Conservation (phyloP, 2,888 invertebrate genomes). For the Platerodrilus igneus region DNA sequence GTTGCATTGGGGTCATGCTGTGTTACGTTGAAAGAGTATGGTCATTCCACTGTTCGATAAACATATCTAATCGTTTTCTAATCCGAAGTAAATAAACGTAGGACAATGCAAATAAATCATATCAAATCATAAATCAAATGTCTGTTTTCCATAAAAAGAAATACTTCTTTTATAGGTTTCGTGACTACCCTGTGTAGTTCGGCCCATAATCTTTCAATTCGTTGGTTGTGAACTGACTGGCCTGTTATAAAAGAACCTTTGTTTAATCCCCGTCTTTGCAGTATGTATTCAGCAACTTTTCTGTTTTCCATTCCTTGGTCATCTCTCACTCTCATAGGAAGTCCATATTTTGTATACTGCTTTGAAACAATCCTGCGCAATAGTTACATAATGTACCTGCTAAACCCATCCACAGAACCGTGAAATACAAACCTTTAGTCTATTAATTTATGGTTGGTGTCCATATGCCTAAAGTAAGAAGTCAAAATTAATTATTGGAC, state of each 20-base stretch:
- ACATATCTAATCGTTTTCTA: slow-evolving; percentile 3
- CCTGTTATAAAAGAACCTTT: slow-evolving; percentile 15
- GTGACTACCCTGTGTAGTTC: slow-evolving; percentile 13
- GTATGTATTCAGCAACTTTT: slow-evolving; percentile 12
- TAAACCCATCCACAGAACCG: slow-evolving; percentile 12
- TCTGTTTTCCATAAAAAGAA: slow-evolving; percentile 4
- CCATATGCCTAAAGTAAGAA: slow-evolving; percentile 15
- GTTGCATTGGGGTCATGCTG: slow-evolving; percentile 2
- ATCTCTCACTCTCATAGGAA: slow-evolving; percentile 15
- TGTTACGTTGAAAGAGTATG: slow-evolving; percentile 5
- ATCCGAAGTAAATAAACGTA: slow-evolving; percentile 8
- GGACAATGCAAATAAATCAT: slow-evolving; percentile 10
- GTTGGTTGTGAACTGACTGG: slow-evolving; percentile 15
- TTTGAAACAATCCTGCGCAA: too few species aligned
- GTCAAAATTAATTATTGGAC: background rate
- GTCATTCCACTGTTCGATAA: slow-evolving; percentile 13
- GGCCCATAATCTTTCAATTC: slow-evolving; percentile 14
- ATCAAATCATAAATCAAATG: slow-evolving; percentile 9
- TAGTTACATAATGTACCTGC: slow-evolving; percentile 12
- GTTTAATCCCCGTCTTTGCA: slow-evolving; percentile 9
- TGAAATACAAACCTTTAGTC: slow-evolving; percentile 16
- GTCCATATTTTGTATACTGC: slow-evolving; percentile 8
- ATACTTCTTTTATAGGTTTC: slow-evolving; percentile 8
- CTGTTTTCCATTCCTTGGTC: slow-evolving; percentile 14
- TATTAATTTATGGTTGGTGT: slow-evolving; percentile 15